Conservation (phyloP, 2,113 vertebrate species). For the Hystrix brachyura region DNA sequence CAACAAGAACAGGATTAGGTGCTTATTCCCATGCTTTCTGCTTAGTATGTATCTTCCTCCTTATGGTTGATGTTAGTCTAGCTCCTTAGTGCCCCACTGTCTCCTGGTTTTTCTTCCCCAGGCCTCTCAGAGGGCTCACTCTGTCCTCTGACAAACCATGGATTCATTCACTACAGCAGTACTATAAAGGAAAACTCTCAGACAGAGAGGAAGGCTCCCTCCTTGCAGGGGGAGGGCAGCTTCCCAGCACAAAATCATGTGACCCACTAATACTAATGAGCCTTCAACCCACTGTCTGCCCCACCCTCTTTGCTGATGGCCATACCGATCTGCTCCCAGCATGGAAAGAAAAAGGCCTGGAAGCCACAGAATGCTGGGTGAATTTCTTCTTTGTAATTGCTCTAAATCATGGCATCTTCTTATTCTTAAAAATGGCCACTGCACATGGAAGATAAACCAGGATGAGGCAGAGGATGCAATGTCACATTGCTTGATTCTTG, state of each 20-base stretch:
- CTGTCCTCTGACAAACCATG: background rate
- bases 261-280: fast-evolving
- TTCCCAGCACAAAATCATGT: background rate
- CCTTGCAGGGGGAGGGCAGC: fast-evolving
- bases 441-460: conserved; percentile 46
- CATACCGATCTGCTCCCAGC: background rate
- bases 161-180: background rate
- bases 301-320: no score
- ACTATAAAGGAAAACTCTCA: background rate
- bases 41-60: background rate
- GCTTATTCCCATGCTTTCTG: background rate
- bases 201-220: background rate
- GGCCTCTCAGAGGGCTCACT: background rate
- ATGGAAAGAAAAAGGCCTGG: background rate
- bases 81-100: background rate
- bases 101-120: background rate
- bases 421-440: background rate
- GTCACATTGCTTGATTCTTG: conserved; percentile 76
- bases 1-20: background rate
- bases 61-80: fast-evolving
- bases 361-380: background rate
- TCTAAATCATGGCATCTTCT: background rate
- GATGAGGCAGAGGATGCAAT: background rate
- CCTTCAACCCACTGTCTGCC: background rate
- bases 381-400: background rate